These are phyloP conservation scores for Caracal caracal DNA, from an alignment of 2,113 vertebrate species.

Conservation along the genomic window DNA sequence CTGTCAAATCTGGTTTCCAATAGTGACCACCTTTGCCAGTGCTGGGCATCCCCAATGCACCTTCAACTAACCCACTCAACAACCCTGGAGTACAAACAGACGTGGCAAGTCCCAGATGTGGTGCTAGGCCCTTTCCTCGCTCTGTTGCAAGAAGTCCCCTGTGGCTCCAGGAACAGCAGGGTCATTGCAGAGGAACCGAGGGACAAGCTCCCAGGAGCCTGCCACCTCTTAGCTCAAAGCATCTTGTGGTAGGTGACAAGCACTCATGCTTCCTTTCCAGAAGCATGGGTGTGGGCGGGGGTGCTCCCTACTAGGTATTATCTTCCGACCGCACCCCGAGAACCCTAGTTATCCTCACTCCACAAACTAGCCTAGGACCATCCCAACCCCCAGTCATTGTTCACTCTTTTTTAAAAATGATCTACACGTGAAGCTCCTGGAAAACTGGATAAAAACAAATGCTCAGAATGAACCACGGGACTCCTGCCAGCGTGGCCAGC, in stretches of 20 bases:
- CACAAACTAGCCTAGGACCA: background rate
- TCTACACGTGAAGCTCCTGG: background rate
- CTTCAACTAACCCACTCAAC: background rate
- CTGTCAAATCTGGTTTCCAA: background rate
- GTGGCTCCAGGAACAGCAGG: background rate
- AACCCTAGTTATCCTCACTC: background rate
- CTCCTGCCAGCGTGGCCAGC: conserved; percentile 77
- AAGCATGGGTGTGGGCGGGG: background rate
- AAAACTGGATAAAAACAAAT: conserved; percentile 28
- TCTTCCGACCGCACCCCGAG: background rate
- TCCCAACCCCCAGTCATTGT: background rate
- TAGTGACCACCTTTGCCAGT: background rate
- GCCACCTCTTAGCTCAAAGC: no score
- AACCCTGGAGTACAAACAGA: no score
- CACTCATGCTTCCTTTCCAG: background rate
- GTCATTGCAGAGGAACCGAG: background rate
- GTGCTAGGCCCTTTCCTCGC: background rate
- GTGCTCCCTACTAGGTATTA: background rate
- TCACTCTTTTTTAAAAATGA: background rate
- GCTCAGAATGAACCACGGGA: conserved; percentile 19
- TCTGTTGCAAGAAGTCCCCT: background rate
- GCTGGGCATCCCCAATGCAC: background rate
- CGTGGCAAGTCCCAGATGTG: background rate
- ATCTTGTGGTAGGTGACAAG: accelerated
- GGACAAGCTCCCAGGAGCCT: background rate